Evolutionary conservation across 2,888 invertebrate species (phyloP).

Genomic region (Nemurella pictetii): DNA sequence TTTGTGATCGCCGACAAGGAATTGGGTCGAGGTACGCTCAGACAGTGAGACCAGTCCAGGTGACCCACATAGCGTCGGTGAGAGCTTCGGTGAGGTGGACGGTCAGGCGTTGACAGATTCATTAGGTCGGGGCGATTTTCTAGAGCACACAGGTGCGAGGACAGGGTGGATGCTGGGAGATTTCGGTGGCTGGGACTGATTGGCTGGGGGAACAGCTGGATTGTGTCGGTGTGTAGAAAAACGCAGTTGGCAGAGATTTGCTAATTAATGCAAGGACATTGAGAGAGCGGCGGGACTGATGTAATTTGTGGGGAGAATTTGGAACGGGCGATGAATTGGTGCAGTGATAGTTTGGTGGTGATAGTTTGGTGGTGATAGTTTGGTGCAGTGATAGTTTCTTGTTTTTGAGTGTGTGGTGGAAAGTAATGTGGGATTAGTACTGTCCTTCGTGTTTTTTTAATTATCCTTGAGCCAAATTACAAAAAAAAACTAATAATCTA

Average conservation of each 20-base stretch:
- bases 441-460: no score
- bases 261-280: neutral
- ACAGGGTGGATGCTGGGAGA: neutral
- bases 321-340: no score
- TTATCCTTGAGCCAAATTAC: no score
- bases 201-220: neutral
- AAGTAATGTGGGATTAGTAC: no score
- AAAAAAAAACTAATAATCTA: no score
- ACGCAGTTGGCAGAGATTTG: neutral
- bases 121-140: neutral
- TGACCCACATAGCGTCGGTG: neutral
- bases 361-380: no score
- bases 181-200: neutral
- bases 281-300: neutral
- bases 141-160: slow-evolving; percentile 2
- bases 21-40: neutral
- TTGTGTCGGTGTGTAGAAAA: neutral
- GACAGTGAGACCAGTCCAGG: neutral
- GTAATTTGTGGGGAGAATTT: no score
- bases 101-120: slow-evolving; percentile 5
- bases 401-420: no score
- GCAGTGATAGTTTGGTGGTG: no score
- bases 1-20: neutral
- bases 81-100: no score
- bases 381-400: no score